These are phyloP conservation scores for Agelaius tricolor DNA, from an alignment of 2,113 vertebrate genomes.

Conservation along the genomic window DNA sequence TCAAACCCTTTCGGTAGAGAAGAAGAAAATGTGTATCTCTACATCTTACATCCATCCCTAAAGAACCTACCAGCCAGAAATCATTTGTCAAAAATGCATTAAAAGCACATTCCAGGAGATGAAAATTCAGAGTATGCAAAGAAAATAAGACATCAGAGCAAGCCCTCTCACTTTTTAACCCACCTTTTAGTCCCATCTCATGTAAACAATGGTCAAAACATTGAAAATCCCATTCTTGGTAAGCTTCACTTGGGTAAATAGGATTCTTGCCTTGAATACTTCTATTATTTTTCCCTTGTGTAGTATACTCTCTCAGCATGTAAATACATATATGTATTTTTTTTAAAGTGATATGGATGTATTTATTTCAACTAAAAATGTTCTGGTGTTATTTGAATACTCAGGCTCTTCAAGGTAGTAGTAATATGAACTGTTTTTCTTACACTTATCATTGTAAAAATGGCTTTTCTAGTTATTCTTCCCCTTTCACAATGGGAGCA, in stretches of 20 bases:
- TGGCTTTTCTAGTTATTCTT: background rate
- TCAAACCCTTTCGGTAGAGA: background rate
- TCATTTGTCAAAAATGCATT: background rate
- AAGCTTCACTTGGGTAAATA: background rate
- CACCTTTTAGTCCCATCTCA: background rate
- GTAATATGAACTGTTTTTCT: background rate
- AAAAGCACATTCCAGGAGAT: background rate
- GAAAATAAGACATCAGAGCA: background rate
- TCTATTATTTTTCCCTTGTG: background rate
- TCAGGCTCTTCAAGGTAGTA: background rate
- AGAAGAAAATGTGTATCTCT: background rate
- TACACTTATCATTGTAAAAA: background rate
- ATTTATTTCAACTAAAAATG: background rate
- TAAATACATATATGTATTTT: background rate
- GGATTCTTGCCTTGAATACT: background rate
- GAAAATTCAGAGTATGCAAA: background rate
- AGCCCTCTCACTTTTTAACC: background rate
- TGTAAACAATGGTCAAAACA: constrained; percentile 17
- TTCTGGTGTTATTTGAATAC: background rate
- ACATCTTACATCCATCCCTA: background rate
- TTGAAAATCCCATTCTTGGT: background rate
- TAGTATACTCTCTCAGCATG: background rate
- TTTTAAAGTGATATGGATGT: background rate
- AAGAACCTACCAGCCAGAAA: background rate
- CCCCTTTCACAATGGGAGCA: background rate